These are phyloP conservation scores for rat (Rattus norvegicus) DNA, from an alignment of 2,113 vertebrate species.

Conservation along the genomic window DNA sequence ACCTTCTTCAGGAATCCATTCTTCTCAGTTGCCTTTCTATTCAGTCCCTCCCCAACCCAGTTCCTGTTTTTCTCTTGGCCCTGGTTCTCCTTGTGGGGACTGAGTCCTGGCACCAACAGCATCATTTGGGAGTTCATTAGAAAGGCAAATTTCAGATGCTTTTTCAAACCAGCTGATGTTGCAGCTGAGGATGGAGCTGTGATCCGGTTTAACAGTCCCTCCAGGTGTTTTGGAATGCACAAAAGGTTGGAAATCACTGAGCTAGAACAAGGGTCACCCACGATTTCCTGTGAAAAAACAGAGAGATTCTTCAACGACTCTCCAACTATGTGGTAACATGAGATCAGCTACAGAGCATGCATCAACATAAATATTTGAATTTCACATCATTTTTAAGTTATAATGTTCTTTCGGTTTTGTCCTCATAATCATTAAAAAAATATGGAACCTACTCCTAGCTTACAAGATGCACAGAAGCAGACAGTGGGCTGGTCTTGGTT, in stretches of 20 bases:
- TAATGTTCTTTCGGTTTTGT: conserved; percentile 1
- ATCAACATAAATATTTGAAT: neutral
- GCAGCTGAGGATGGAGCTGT: neutral
- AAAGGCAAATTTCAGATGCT: neutral
- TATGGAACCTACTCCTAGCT: neutral
- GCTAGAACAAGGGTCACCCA: neutral
- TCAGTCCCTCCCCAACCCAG: neutral
- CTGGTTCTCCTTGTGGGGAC: neutral
- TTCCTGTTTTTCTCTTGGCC: neutral
- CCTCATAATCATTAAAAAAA: conserved; percentile 34
- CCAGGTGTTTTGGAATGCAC: neutral
- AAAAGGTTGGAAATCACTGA: neutral
- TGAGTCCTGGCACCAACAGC: too few relatives aligned
- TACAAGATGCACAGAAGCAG: neutral
- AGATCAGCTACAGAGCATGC: neutral
- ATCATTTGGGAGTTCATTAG: neutral
- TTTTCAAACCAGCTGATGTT: neutral
- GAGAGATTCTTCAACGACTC: neutral
- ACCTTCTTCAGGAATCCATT: neutral
- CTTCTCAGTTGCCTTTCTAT: neutral
- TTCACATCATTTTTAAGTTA: neutral
- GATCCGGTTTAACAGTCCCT: neutral
- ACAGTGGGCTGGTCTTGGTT: neutral
- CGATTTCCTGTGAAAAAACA: neutral
- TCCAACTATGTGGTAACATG: neutral